Base-by-base conservation (phyloP, 2,888 invertebrate species). In the Merodon equestris region DNA sequence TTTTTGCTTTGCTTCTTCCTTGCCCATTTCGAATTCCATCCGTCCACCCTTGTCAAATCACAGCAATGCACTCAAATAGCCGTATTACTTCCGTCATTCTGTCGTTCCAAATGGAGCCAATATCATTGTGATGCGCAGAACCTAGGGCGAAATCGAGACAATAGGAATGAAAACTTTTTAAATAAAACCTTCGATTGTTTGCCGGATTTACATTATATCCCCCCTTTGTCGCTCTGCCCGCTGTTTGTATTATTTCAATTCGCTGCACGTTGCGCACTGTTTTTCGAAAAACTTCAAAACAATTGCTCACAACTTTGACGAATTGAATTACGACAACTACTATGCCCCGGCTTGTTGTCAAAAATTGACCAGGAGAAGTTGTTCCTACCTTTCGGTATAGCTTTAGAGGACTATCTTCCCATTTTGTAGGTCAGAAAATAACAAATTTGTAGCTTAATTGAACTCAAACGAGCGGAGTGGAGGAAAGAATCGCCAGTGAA, bases 171-270 rank as follows among this genome's bases (percentile, higher is more conserved):
- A 74, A 79, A 79, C 68, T 79, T 79, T 79, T 70, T 74, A 79
- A 79, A 79, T 74, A 79, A 79, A 79, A 74, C 79, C 79, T 45
- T 79, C 79, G 60, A 74, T 74, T 74, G 79, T 79, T 73, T 64
- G 27, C 14, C 38, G 68, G 74, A 79, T 74, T 79, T 68, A 74
- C 74, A 74, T 73, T 74, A 60, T 51, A 48, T 44, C 64, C 50
- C 58, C 48, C 9, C 68, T 67, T 48, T 73, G 53, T 61, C 19
- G 45, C 47, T 27, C 7, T 2, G 27, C 7, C 27, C 7, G 27
- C 27, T 7, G 57, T 44, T 48, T 66, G 53, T 66, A 73, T 66
- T 73, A 57, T 58, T 60, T 27, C 27, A 27, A 27, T 27, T 27
- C 27, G 27, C 27, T 27, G 27, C 27, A 27, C 27, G 27, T 27